Evolutionary conservation across 1,140 invertebrate genomes (phyloP), one percentile per base, ranked within the genome.

Genomic region (Lepidotrigona ventralis): DNA sequence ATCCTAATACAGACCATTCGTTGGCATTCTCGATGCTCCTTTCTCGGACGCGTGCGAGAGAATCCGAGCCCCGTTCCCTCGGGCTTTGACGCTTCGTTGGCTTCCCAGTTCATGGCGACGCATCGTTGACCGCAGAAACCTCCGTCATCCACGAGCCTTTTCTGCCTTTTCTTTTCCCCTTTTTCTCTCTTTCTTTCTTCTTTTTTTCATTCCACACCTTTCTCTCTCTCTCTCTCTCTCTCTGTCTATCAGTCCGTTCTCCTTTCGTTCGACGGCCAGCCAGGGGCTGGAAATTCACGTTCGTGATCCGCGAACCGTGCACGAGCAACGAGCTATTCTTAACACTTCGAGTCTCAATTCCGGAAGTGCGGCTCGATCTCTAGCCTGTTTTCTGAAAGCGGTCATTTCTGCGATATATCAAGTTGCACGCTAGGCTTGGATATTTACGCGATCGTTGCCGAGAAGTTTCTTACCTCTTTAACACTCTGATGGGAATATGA

Each of bases 41-140:
- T 71, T n/a, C 51, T 46, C n/a, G 21, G 39, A 69, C 56, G 74
- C 75, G 81, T 64, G 75, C 81, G 21, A 69, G 74, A 39, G 66
- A 83, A 78, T 78, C 74, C 79, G 69, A 81, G 39, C 39, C n/a
- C 79, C 23, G 51, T 53, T 81, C 75, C 54, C 54, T 39, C 29
- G 5, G 58, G 76, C 60, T 84, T 81, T 68, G 71, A 84, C 71
- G 78, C 26, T 81, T 84, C 83, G 78, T 84, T 84, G 83, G 83
- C 78, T 84, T 84, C 79, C 33, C 19, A 58, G 39, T 79, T 72
- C 68, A 58, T 23, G 81, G 60, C 81, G 81, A 83, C 70, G 66
- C 66, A 77, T 79, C 60, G 46, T 29, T 33, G 58, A 79, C 82
- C 77, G 60, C 77, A 58, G 69, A 60, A 70, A 81, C 53, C 70